Evolutionary conservation across 23 tunicate genomes (phyloP).

Genomic region (Trididemnum miniatum): DNA sequence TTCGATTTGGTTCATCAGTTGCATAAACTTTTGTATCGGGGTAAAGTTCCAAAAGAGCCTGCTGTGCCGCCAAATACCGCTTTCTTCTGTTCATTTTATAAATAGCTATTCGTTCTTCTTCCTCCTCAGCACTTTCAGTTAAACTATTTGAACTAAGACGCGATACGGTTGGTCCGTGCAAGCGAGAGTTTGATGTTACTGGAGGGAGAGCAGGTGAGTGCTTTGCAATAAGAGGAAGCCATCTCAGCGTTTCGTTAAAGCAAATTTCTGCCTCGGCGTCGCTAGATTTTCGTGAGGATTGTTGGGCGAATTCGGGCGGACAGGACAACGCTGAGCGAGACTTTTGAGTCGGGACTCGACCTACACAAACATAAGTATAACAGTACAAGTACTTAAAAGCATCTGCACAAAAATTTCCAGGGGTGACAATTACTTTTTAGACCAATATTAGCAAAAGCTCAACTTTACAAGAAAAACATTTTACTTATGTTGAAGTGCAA

Average conservation of each 20-base stretch:
- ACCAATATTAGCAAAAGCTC: too few species aligned
- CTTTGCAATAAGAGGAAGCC: constrained; percentile 66
- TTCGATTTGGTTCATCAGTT: not conserved
- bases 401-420: too few species aligned
- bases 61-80: constrained; percentile 91
- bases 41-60: constrained; percentile 44
- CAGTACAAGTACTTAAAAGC: too few species aligned
- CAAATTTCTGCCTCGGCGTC: constrained; percentile 19
- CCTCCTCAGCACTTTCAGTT: constrained; percentile 53
- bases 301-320: constrained; percentile 47
- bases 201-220: constrained; percentile 33
- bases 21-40: constrained; percentile 55
- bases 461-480: too few species aligned
- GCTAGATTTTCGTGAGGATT: constrained; percentile 17
- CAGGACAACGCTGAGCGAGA: constrained; percentile 73
- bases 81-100: constrained; percentile 91
- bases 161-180: constrained; percentile 29
- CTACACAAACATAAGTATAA: not conserved
- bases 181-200: constrained; percentile 14
- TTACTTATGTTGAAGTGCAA: too few species aligned
- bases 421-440: too few species aligned
- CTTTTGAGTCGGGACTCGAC: constrained; percentile 48
- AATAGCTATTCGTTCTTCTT: constrained; percentile 79
- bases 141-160: constrained; percentile 22
- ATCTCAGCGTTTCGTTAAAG: constrained; percentile 78